phyloP scores from a whole-genome alignment of 2,888 invertebrate species.

The Hypsopygia costalis region DNA sequence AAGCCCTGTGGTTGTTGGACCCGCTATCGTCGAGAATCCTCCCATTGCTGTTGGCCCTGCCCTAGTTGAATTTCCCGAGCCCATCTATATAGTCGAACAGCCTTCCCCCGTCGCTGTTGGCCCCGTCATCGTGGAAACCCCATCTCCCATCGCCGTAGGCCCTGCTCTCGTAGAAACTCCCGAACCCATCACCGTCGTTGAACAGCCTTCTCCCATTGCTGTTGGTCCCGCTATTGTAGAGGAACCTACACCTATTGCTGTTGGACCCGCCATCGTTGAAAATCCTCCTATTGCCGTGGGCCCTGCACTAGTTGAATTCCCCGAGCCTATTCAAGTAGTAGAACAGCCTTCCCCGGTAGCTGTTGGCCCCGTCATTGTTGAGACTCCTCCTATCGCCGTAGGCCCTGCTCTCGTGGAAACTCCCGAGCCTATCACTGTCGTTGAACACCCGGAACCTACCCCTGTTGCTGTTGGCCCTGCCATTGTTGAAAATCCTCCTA shows the following conservation, averaged over 20 bases:
- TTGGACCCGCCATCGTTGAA: neutral
- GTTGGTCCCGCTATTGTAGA: neutral
- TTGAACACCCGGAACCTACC: neutral
- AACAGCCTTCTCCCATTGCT: neutral
- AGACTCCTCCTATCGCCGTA: neutral
- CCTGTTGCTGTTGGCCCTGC: neutral
- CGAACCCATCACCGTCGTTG: neutral
- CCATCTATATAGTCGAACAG: too few relatives aligned
- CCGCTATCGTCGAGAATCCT: constrained; percentile 1
- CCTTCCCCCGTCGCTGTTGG: neutral
- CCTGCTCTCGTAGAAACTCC: constrained; percentile 1
- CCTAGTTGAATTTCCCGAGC: neutral
- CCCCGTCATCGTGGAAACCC: constrained; percentile 1
- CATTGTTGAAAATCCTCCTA: too few relatives aligned
- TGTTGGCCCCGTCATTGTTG: constrained; percentile 3
- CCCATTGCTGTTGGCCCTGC: neutral
- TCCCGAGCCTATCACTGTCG: neutral
- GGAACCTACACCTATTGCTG: neutral
- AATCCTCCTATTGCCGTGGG: neutral
- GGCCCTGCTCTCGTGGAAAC: neutral
- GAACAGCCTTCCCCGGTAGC: too few relatives aligned
- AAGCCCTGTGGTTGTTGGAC: constrained; percentile 15
- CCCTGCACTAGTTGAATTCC: too few relatives aligned
- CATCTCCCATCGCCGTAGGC: neutral
- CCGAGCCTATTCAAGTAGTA: too few relatives aligned